These are phyloP conservation scores for Semotilus atromaculatus DNA, from an alignment of 2,797 vertebrate genomes.

Conservation along the genomic window DNA sequence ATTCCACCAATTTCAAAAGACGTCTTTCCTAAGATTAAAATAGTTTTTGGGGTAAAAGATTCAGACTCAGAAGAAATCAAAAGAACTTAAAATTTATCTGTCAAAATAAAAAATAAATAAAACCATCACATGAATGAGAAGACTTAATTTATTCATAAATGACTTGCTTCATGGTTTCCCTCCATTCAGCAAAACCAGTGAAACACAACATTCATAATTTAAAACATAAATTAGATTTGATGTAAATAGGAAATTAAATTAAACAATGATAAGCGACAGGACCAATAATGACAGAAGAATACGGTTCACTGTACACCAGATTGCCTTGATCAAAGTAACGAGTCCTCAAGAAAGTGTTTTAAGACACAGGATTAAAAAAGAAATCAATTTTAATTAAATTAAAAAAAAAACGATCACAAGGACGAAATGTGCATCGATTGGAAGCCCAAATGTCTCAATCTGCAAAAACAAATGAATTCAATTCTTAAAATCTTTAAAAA, in stretches of 20 bases:
- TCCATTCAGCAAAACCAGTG: conserved; percentile 70
- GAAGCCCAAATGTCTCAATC: conserved; percentile 14
- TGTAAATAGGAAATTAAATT: conserved; percentile 86
- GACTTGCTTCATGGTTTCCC: conserved; percentile 71
- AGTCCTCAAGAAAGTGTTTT: conserved; percentile 31
- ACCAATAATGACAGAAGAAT: conserved; percentile 57
- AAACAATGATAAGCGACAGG: conserved; percentile 71
- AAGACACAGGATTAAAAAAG: conserved; percentile 19
- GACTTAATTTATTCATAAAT: conserved; percentile 82
- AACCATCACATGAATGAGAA: conserved; percentile 71
- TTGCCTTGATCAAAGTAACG: conserved; percentile 34
- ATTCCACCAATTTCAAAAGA: background rate
- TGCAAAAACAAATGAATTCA: conserved; percentile 27
- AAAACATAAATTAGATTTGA: conserved; percentile 85
- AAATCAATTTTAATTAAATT: conserved; percentile 31
- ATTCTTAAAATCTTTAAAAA: conserved; percentile 55
- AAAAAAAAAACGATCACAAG: background rate
- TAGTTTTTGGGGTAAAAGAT: conserved; percentile 50
- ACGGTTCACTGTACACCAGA: conserved; percentile 51
- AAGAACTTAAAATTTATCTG: conserved; percentile 74
- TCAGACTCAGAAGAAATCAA: conserved; percentile 54
- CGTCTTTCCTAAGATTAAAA: background rate
- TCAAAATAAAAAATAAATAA: conserved; percentile 66
- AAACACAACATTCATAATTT: conserved; percentile 83
- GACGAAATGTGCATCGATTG: conserved; percentile 12